A percentile compares a stretch with the other conserved stretches of the same genome.
Conservation (phyloP, 2,888 invertebrate species). For the Rhogogaster chlorosoma region DNA sequence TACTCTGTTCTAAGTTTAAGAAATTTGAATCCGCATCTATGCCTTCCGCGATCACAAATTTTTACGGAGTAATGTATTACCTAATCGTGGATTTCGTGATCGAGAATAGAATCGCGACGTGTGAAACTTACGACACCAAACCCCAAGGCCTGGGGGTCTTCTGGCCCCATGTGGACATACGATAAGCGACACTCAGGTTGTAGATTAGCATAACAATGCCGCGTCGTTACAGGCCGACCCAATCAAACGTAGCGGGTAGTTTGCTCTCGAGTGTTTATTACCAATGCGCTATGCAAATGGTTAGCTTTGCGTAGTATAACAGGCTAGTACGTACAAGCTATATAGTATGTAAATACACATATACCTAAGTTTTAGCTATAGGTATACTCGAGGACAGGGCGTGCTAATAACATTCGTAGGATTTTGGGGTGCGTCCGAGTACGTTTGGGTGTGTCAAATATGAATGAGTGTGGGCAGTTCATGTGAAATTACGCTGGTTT, state of each 20-base stretch:
- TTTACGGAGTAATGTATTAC: not conserved
- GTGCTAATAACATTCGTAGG: constrained; percentile 43
- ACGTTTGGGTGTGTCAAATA: constrained; percentile 38
- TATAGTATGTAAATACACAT: not conserved
- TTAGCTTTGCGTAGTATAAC: constrained; percentile 31
- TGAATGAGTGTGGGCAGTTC: constrained; percentile 21
- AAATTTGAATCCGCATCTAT: not conserved
- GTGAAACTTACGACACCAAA: not conserved
- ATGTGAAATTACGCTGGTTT: constrained; percentile 27
- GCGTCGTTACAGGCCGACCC: constrained; percentile 73
- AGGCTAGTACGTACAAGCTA: not conserved
- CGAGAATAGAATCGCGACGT: not conserved
- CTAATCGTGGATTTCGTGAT: not conserved
- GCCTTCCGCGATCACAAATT: not conserved
- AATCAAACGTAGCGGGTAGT: constrained; percentile 74
- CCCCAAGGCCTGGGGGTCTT: not conserved
- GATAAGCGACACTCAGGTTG: constrained; percentile 32
- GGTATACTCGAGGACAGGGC: not conserved
- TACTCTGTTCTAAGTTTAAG: not conserved
- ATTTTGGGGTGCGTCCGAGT: constrained; percentile 48
- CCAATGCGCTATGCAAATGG: constrained; percentile 60
- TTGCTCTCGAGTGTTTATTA: constrained; percentile 72
- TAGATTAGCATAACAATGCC: constrained; percentile 76
- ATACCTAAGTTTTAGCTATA: constrained; percentile 14
- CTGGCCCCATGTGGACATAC: constrained; percentile 37